phyloP scores from a whole-genome alignment of 2,797 vertebrate species.

The Paedocypris micromegethes region DNA sequence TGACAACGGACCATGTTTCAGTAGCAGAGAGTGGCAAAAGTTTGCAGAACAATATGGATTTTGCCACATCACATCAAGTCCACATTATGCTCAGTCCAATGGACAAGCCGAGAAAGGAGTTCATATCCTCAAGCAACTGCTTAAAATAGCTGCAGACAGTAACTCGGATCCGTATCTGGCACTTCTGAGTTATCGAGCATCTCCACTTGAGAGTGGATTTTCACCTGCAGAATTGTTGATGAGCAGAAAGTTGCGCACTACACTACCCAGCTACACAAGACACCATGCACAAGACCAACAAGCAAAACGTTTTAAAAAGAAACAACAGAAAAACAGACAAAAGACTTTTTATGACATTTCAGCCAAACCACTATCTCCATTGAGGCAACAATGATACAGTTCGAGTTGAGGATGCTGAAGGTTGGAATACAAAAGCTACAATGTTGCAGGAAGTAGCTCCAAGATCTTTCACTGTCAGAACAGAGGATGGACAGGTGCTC shows the following conservation, averaged over 20 bases:
- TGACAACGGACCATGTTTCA: constrained; percentile 47
- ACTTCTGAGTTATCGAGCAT: constrained; percentile 32
- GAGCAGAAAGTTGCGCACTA: constrained; percentile 12
- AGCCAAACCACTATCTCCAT: neutral
- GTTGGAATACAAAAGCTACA: constrained; percentile 22
- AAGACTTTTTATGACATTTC: constrained; percentile 26
- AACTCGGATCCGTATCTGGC: constrained; percentile 37
- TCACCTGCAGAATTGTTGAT: constrained; percentile 35
- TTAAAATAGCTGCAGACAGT: constrained; percentile 42
- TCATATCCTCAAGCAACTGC: constrained; percentile 33
- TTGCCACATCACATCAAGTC: constrained; percentile 39
- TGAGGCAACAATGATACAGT: constrained; percentile 7
- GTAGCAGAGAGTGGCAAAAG: constrained; percentile 35
- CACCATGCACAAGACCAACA: neutral
- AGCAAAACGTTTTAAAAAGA: too few relatives aligned
- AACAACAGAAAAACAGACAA: constrained; percentile 1
- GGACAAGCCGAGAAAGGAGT: neutral
- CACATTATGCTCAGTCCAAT: constrained; percentile 21
- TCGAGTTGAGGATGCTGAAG: neutral
- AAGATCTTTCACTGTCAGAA: constrained; percentile 31
- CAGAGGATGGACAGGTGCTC: constrained; percentile 30
- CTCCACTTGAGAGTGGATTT: constrained; percentile 12
- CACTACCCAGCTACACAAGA: neutral
- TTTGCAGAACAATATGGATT: constrained; percentile 38
- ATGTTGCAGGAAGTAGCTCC: constrained; percentile 22